These are phyloP conservation scores for Aramus guarauna DNA, from an alignment of 2,113 vertebrate genomes.

Conservation along the genomic window DNA sequence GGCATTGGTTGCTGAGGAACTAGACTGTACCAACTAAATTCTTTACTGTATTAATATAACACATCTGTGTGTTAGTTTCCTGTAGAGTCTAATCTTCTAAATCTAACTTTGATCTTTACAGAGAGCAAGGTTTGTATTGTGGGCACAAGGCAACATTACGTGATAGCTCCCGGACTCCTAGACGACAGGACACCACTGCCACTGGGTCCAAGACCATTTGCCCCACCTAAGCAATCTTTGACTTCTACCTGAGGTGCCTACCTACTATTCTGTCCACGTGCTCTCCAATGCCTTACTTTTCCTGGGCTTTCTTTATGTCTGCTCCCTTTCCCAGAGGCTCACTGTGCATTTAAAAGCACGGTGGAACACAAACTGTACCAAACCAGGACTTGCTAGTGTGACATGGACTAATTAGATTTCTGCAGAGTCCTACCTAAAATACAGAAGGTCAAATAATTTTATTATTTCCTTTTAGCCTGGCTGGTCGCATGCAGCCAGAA, in stretches of 20 bases:
- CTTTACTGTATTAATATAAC: neutral
- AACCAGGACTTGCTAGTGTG: neutral
- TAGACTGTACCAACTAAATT: neutral
- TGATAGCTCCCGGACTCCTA: neutral
- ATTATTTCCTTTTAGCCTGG: neutral
- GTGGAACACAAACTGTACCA: neutral
- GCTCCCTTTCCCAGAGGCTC: neutral
- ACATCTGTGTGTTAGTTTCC: neutral
- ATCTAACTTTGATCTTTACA: neutral
- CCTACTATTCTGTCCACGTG: neutral
- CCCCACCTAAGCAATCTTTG: neutral
- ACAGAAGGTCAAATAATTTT: neutral
- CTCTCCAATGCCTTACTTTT: neutral
- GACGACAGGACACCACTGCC: neutral
- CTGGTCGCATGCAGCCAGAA: neutral
- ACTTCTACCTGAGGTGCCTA: neutral
- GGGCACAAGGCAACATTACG: neutral
- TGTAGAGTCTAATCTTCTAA: neutral
- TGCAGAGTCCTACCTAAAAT: neutral
- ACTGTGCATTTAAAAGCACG: accelerated
- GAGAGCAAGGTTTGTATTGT: neutral
- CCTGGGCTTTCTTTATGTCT: neutral
- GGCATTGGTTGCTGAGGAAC: neutral
- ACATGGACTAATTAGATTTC: neutral
- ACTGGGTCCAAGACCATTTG: neutral